Percentiles rank a stretch among this genome's conserved stretches.
phyloP scores from a whole-genome alignment of 2,888 invertebrate species.

The Oligia fasciuncula region DNA sequence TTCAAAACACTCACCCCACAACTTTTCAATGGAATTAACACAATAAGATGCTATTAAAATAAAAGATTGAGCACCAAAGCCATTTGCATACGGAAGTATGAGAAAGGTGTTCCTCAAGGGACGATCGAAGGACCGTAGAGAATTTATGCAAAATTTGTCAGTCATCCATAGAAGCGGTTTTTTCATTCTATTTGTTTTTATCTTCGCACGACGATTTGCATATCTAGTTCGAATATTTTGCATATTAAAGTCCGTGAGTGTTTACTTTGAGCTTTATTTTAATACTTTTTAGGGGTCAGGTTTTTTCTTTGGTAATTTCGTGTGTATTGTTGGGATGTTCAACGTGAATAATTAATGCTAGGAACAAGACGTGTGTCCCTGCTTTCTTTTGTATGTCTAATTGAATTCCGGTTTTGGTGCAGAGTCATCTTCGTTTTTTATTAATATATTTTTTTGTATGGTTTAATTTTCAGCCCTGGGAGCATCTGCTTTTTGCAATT shows the following conservation, averaged over 20 bases:
- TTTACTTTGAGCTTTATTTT: conserved; percentile 88
- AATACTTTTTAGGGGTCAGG: conserved; percentile 86
- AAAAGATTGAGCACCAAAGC: conserved; percentile 87
- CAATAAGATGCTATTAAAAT: conserved; percentile 89
- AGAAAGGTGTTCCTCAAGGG: conserved; percentile 84
- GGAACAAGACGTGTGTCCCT: conserved; percentile 86
- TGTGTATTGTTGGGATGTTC: conserved; percentile 82
- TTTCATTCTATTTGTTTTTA: conserved; percentile 87
- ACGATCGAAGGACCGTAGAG: conserved; percentile 76
- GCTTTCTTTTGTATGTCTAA: conserved; percentile 86
- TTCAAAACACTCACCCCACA: conserved; percentile 80
- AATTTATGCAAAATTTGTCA: conserved; percentile 87
- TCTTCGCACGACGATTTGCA: conserved; percentile 89
- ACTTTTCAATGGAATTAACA: conserved; percentile 82
- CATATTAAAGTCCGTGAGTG: conserved; percentile 86
- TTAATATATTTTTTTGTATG: conserved; percentile 80
- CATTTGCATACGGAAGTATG: conserved; percentile 88
- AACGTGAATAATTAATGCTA: conserved; percentile 85
- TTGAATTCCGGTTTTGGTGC: conserved; percentile 88
- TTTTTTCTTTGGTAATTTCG: conserved; percentile 82
- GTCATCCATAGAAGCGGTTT: conserved; percentile 86
- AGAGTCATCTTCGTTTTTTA: conserved; percentile 86
- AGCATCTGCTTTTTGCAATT: conserved; percentile 87
- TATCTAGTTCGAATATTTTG: conserved; percentile 87
- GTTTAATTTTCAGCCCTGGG: conserved; percentile 80